phyloP scores from a whole-genome alignment of 2,113 vertebrate species.

The Rhinolophus sinicus region DNA sequence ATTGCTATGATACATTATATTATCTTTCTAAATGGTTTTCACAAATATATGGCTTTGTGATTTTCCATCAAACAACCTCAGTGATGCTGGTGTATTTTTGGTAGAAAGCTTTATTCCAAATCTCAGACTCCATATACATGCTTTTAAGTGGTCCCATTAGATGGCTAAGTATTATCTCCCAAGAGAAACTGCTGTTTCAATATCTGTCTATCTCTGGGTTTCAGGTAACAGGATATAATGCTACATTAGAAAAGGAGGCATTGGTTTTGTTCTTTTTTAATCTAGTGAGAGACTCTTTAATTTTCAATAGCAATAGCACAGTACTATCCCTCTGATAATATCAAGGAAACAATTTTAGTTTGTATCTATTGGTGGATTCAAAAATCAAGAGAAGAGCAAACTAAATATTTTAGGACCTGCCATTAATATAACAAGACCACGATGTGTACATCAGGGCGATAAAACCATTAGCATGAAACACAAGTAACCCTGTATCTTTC shows the following conservation, averaged over 20 bases:
- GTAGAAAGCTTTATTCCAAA: background rate
- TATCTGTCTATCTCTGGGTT: background rate
- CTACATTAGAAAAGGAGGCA: background rate
- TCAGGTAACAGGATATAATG: slow-evolving; percentile 46
- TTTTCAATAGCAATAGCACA: background rate
- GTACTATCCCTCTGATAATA: slow-evolving; percentile 49
- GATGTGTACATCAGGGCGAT: background rate
- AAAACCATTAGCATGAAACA: background rate
- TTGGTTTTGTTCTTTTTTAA: background rate
- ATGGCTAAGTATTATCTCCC: background rate
- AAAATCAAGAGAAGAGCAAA: slow-evolving; percentile 48
- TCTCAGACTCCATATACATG: slow-evolving; percentile 14
- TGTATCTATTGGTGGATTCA: slow-evolving; percentile 16
- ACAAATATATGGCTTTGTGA: background rate
- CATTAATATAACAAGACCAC: slow-evolving; percentile 36
- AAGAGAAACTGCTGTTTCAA: background rate
- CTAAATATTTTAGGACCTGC: slow-evolving; percentile 7
- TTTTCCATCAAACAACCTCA: background rate
- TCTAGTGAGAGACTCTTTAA: slow-evolving; percentile 38
- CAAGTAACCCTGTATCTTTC: background rate
- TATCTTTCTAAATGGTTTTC: slow-evolving; percentile 56
- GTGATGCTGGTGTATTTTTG: background rate
- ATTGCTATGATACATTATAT: slow-evolving; percentile 35
- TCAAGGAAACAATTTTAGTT: slow-evolving; percentile 44
- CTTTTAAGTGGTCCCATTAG: slow-evolving; percentile 27